Evolutionary conservation across 2,113 vertebrate genomes (phyloP).

Genomic region (Micronycteris hirsuta): DNA sequence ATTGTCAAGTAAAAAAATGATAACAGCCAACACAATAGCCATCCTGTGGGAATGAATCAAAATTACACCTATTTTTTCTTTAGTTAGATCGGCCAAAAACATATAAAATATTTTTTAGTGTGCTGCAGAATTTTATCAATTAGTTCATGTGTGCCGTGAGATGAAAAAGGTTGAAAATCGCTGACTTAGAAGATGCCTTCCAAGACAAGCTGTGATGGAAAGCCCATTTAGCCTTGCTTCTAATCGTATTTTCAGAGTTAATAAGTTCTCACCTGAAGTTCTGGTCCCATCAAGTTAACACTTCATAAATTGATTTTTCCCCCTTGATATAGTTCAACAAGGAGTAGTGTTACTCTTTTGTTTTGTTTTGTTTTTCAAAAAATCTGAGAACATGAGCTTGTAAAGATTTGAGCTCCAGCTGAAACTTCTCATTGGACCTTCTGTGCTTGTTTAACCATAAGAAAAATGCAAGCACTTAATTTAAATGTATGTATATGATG

Average conservation of each 20-base stretch:
- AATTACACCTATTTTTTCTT: background rate
- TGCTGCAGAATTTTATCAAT: background rate
- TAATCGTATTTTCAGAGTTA: slow-evolving; percentile 44
- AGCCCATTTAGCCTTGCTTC: background rate
- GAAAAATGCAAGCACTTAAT: slow-evolving; percentile 23
- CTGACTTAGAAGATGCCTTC: background rate
- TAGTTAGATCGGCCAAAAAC: background rate
- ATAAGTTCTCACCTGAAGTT: slow-evolving; percentile 48
- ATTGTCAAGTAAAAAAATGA: background rate
- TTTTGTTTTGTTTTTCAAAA: background rate
- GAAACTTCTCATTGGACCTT: background rate
- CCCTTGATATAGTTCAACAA: slow-evolving; percentile 6
- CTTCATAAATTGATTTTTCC: slow-evolving; percentile 13
- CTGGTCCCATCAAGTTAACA: slow-evolving; percentile 27
- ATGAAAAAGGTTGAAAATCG: background rate
- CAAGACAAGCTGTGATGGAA: background rate
- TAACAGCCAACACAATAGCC: background rate
- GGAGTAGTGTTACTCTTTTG: background rate
- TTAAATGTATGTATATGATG: background rate
- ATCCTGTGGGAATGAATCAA: background rate
- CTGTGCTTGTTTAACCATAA: background rate
- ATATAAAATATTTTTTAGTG: background rate
- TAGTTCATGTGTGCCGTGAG: background rate
- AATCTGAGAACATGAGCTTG: background rate
- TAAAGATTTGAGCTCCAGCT: background rate